Evolutionary conservation across 2,797 vertebrate species (phyloP).

Genomic region (Acipenser oxyrinchus): DNA sequence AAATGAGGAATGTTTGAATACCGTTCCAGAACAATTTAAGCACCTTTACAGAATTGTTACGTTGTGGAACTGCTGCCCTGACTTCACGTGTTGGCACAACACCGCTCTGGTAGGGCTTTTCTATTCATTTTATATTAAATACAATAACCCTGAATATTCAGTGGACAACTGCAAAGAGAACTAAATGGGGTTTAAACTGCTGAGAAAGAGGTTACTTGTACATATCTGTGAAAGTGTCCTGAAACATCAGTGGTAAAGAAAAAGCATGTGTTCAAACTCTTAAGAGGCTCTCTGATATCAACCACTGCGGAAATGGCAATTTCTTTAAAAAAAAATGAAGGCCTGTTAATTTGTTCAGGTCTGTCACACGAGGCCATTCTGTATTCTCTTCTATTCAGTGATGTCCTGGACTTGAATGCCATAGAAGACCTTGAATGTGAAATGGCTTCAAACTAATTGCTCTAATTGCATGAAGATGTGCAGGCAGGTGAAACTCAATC

Average conservation of each 20-base stretch:
- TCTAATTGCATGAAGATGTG: slow-evolving; percentile 93
- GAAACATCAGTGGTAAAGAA: slow-evolving; percentile 10
- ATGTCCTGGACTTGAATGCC: slow-evolving; percentile 64
- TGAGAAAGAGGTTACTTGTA: background rate
- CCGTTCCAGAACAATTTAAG: too few species aligned
- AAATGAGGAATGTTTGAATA: too few species aligned
- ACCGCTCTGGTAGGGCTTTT: too few species aligned
- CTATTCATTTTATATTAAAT: too few species aligned
- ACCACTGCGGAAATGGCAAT: slow-evolving; percentile 19
- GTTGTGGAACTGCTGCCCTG: too few species aligned
- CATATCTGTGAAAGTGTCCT: slow-evolving; percentile 14
- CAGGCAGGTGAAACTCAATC: slow-evolving; percentile 86
- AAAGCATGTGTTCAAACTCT: slow-evolving; percentile 4
- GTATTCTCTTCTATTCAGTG: slow-evolving; percentile 34
- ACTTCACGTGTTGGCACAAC: too few species aligned
- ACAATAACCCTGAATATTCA: too few species aligned
- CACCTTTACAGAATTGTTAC: too few species aligned
- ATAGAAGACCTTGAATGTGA: slow-evolving; percentile 79
- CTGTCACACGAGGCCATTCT: slow-evolving; percentile 26
- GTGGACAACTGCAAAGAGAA: too few species aligned
- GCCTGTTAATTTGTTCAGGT: slow-evolving; percentile 40
- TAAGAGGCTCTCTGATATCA: slow-evolving; percentile 19
- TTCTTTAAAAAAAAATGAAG: slow-evolving; percentile 22
- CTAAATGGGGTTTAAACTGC: background rate
- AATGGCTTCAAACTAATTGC: slow-evolving; percentile 82